Evolutionary conservation across 1,140 invertebrate species (phyloP).

Genomic region (Drosophila aff.): DNA sequence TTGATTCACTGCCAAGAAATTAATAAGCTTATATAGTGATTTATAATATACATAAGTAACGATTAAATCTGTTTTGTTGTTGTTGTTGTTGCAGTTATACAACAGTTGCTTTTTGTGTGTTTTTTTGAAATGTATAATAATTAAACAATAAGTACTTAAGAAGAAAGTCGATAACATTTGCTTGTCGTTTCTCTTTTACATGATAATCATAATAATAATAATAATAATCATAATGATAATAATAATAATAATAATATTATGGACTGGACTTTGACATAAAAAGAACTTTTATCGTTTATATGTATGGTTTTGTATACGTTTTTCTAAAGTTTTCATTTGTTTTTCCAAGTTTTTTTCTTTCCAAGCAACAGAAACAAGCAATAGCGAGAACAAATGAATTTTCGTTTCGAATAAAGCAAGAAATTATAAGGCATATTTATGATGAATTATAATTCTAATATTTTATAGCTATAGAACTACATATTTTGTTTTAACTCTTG

Average conservation of each 20-base stretch:
- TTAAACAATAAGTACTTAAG: slow-evolving; percentile 84
- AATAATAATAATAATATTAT: slow-evolving; percentile 72
- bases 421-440: slow-evolving; percentile 68
- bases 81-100: slow-evolving; percentile 38
- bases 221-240: slow-evolving; percentile 43
- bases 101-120: slow-evolving; percentile 22
- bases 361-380: slow-evolving; percentile 75
- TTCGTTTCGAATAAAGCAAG: slow-evolving; percentile 48
- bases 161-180: slow-evolving; percentile 79
- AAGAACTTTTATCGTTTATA: slow-evolving; percentile 36
- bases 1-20: slow-evolving; percentile 69
- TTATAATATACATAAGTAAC: slow-evolving; percentile 81
- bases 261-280: slow-evolving; percentile 66
- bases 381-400: slow-evolving; percentile 62
- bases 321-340: slow-evolving; percentile 19
- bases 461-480: slow-evolving; percentile 60
- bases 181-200: slow-evolving; percentile 47
- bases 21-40: slow-evolving; percentile 76
- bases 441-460: slow-evolving; percentile 53
- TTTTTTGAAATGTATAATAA: slow-evolving; percentile 65
- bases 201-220: slow-evolving; percentile 57
- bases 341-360: slow-evolving; percentile 21
- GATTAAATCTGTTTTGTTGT: slow-evolving; percentile 64
- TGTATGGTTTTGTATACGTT: slow-evolving; percentile 16
- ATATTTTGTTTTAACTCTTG: slow-evolving; percentile 52